phyloP scores from a whole-genome alignment of 1,140 invertebrate genomes.

The Elymnias hypermnestra region DNA sequence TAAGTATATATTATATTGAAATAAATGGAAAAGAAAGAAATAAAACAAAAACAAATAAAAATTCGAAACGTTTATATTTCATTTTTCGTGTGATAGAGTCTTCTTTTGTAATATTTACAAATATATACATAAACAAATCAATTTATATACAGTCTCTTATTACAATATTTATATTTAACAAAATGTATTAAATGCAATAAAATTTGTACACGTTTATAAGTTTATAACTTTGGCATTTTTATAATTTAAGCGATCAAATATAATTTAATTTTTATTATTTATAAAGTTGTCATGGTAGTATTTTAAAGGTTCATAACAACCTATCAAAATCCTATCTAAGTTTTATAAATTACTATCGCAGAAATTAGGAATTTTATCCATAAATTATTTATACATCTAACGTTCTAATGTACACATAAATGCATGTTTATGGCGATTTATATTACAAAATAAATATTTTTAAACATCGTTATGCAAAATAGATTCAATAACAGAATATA shows the following conservation, averaged over 20 bases:
- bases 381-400: constrained; percentile 45
- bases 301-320: constrained; percentile 17
- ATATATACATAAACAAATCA: constrained; percentile 48
- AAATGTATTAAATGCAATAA: constrained; percentile 47
- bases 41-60: constrained; percentile 64
- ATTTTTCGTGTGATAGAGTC: constrained; percentile 43
- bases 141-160: constrained; percentile 59
- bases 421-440: constrained; percentile 28
- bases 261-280: constrained; percentile 2
- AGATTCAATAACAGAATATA: too few relatives aligned
- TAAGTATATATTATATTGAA: too few relatives aligned
- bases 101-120: constrained; percentile 50
- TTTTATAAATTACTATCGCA: constrained; percentile 64
- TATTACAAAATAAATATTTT: too few relatives aligned
- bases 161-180: constrained; percentile 36
- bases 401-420: constrained; percentile 50
- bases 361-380: constrained; percentile 57
- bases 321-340: constrained; percentile 23
- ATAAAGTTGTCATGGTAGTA: constrained; percentile 3
- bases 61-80: constrained; percentile 65
- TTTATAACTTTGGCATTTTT: constrained; percentile 72
- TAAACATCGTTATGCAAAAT: too few relatives aligned
- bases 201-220: constrained; percentile 59
- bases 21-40: constrained; percentile 29
- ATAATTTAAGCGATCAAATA: constrained; percentile 52